phyloP scores from a whole-genome alignment of 2,113 vertebrate species.

The Syrrhaptes paradoxus region DNA sequence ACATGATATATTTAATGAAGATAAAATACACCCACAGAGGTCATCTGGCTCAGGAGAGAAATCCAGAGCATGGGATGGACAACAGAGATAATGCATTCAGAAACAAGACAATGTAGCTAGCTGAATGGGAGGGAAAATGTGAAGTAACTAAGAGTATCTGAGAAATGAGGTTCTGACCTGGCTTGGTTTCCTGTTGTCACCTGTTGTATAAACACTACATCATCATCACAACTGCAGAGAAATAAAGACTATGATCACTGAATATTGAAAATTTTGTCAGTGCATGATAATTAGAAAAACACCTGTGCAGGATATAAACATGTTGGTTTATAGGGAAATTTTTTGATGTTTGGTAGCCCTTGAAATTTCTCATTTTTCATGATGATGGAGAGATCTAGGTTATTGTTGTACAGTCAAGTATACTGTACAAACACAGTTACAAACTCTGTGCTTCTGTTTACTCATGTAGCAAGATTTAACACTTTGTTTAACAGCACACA shows the following conservation, averaged over 20 bases:
- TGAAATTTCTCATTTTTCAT: constrained; percentile 58
- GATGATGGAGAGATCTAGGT: not conserved
- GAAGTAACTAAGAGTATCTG: not conserved
- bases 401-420: not conserved
- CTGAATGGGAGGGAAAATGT: not conserved
- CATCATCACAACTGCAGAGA: not conserved
- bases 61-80: not conserved
- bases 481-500: not conserved
- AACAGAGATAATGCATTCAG: not conserved
- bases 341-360: constrained; percentile 24
- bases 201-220: not conserved
- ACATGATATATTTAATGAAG: not conserved
- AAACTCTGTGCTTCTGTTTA: not conserved
- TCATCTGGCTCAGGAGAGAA: not conserved
- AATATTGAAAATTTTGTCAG: not conserved
- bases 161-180: not conserved
- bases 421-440: not conserved
- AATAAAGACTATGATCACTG: not conserved
- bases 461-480: not conserved
- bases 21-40: not conserved
- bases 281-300: constrained; percentile 19
- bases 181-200: not conserved
- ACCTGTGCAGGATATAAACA: constrained; percentile 6
- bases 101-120: not conserved
- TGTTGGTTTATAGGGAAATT: constrained; percentile 19